Base-by-base conservation (phyloP, 2,888 invertebrate species). In the Microctonus brassicae region DNA sequence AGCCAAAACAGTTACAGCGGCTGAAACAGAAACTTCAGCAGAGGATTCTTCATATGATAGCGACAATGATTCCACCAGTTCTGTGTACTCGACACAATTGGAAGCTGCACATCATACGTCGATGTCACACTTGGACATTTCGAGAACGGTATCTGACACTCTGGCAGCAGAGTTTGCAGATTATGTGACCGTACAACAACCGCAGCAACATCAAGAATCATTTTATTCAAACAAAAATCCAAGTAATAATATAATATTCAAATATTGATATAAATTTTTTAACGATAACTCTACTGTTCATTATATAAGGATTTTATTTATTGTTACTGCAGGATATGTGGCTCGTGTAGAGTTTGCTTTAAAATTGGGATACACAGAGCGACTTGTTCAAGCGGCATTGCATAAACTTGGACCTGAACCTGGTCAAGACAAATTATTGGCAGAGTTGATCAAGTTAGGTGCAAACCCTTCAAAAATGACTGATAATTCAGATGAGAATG, bases 351-450 rank as follows among this genome's bases (percentile, higher is more conserved):
- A 97, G 88, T 97, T 97, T 86, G 97, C 96, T 0, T 90, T 97
- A 68, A 97, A 97, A 88, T 89, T 98, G 76, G 98, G 98, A 53
- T 98, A 97, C 88, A 94, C 95, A 0, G 97, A 97, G 85, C 91
- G 92, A 57, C 91, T 96, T 75, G 94, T 97, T 6, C 93, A 94
- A 79, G 92, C 93, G 0, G 97, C 96, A 0, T 87, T 98, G 53
- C 92, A 93, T 78, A 94, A 95, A 80, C 88, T 97, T n/a, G 97
- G 97, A 0, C 91, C 94, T 0, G 92, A 94, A 77, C 95, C 96
- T 7, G 93, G 93, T 2, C 93, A 96, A 82, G 96, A 97, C 85
- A 96, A 97, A 85, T 89, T 97, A 33, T 88, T 98, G 66, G 95
- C 94, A 0, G 97, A 97, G 88, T 90, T 97, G 73, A 96, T 97